Evolutionary conservation across 2,888 invertebrate genomes (phyloP), one percentile per base, ranked within the genome.

Genomic region (Tetheella fluctuosa): DNA sequence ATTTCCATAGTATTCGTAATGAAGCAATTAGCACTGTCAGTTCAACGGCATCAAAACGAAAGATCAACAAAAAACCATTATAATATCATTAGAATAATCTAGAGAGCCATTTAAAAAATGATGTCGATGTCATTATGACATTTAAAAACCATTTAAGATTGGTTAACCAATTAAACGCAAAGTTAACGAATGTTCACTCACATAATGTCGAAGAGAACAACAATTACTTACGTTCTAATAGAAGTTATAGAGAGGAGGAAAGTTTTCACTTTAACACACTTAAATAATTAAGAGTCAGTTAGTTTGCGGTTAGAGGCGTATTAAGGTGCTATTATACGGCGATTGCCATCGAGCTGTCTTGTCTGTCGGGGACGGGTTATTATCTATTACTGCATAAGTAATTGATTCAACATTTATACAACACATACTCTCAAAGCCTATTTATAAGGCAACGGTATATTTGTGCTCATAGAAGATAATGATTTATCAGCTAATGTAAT

Each of bases 251-350:
- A 79, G 80, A 80, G 71, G 72, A 77, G 80, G 83, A 82, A 87
- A 85, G 77, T 87, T 84, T 83, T 83, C 79, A 77, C 77, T 78
- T 72, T 80, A 82, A 81, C 80, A 77, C 79, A 81, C 80, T 86
- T 84, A 85, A 85, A 86, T 88, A 85, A 89, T 89, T 88, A 88
- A 84, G 79, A 84, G 81, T 71, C 80, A 82, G 84, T 86, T 84
- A 84, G 81, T 82, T 79, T 74, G 82, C 79, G 84, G 83, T 83
- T 76, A 74, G 77, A 77, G 77, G 71, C 76, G 77, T 78, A 83
- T 85, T 84, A 83, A 76, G 79, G 76, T 74, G 83, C 80, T 82
- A 83, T 86, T 85, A 80, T 70, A 71, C 71, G 67, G 73, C 73
- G 71, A 72, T 77, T 69, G 48, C 48, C 48, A 20, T 48, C 20